Percentiles rank a stretch among this genome's conserved stretches.
These are phyloP conservation scores for Pristionchus maxplancki DNA, from an alignment of 2,888 invertebrate genomes.

Conservation along the genomic window DNA sequence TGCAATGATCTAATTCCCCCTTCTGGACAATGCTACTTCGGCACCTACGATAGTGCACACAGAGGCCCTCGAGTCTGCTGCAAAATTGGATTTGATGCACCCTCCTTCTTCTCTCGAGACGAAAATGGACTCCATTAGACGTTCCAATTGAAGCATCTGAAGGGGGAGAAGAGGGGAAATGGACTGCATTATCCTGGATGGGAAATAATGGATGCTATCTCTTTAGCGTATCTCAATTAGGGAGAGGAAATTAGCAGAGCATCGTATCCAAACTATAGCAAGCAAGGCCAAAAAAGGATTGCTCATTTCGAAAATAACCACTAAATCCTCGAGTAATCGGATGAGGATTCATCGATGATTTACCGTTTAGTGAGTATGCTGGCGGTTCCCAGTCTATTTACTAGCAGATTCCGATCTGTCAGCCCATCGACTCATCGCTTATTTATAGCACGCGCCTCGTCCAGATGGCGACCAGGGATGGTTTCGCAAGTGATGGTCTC, in stretches of 20 bases:
- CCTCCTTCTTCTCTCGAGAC: neutral
- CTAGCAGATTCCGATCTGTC: neutral
- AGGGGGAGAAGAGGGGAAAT: neutral
- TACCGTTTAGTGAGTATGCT: no score
- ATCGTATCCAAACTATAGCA: neutral
- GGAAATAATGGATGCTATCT: neutral
- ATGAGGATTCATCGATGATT: neutral
- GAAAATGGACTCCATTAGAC: slow-evolving; percentile 38
- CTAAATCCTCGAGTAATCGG: neutral
- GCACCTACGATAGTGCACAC: neutral
- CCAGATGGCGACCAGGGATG: slow-evolving; percentile 5
- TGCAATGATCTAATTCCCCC: neutral
- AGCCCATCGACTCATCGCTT: slow-evolving; percentile 15
- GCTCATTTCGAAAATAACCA: neutral
- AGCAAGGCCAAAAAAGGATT: neutral
- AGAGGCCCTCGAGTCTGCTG: neutral
- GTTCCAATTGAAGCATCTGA: neutral
- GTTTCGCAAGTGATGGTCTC: neutral
- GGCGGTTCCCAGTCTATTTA: slow-evolving; percentile 12
- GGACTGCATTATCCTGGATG: neutral
- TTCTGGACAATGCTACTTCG: neutral
- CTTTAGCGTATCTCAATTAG: neutral
- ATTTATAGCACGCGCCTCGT: slow-evolving; percentile 10
- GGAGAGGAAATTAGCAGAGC: neutral
- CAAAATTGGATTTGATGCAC: slow-evolving; percentile 38